Conservation (phyloP, 2,113 vertebrate species). For the Odocoileus hemionus region DNA sequence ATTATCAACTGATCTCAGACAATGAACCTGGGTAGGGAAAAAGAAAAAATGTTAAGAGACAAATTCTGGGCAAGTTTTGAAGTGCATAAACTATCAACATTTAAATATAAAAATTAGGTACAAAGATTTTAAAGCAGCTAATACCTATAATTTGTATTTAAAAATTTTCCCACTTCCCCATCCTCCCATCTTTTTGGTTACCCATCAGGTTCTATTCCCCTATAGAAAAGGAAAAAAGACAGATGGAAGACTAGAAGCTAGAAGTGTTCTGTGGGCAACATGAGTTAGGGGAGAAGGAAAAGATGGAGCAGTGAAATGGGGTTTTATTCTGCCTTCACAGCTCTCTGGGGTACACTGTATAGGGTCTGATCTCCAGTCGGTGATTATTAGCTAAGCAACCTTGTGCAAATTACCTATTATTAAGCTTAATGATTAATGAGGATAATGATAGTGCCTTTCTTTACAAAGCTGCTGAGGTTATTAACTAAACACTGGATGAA, state of each 20-base stretch:
- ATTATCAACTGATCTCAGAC: conserved; percentile 94
- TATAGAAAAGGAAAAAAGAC: background rate
- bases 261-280: background rate
- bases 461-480: background rate
- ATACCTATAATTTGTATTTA: background rate
- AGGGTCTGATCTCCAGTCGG: background rate
- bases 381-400: background rate
- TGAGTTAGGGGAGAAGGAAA: background rate
- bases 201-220: background rate
- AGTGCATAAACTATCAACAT: background rate
- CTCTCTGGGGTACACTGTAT: background rate
- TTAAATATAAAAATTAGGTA: background rate
- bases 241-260: background rate
- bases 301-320: background rate
- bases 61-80: background rate
- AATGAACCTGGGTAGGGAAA: conserved; percentile 86
- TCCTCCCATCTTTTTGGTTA: background rate
- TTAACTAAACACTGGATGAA: background rate
- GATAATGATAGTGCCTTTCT: background rate
- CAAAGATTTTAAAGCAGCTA: background rate
- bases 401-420: background rate
- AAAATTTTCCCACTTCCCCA: background rate
- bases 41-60: background rate
- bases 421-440: background rate
- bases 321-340: background rate